Percentiles rank a stretch among this genome's conserved stretches.
phyloP scores from a whole-genome alignment of 2,113 vertebrate species.

The Coregonus clupeaformis region DNA sequence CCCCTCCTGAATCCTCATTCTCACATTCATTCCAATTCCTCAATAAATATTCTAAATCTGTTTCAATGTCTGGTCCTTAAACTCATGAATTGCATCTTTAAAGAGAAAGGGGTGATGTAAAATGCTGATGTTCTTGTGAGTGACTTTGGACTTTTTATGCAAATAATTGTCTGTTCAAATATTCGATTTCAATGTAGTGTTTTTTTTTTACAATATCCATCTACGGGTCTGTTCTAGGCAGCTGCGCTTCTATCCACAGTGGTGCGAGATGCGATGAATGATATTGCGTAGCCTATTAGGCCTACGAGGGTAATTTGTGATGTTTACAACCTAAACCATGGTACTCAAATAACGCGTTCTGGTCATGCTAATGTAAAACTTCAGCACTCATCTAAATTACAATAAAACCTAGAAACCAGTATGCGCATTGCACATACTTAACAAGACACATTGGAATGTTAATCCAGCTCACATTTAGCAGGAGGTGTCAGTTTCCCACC shows the following conservation, averaged over 20 bases:
- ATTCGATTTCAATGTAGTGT: background rate
- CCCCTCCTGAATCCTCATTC: too few relatives aligned
- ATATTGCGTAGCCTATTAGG: background rate
- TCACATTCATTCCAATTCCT: too few relatives aligned
- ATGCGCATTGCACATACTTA: slow-evolving; percentile 71
- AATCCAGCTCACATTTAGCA: slow-evolving; percentile 67
- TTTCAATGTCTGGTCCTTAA: too few relatives aligned
- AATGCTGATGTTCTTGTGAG: slow-evolving; percentile 91
- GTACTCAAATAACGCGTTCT: slow-evolving; percentile 47
- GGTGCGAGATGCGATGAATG: background rate
- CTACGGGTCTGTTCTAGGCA: too few relatives aligned
- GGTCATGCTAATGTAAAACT: slow-evolving; percentile 52
- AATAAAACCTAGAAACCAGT: slow-evolving; percentile 70
- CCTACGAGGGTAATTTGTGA: slow-evolving; percentile 28
- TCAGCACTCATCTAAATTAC: slow-evolving; percentile 68
- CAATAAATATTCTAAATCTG: too few relatives aligned
- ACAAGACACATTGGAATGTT: slow-evolving; percentile 71
- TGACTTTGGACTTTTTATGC: slow-evolving; percentile 79
- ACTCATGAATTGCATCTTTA: slow-evolving; percentile 70
- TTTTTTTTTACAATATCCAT: background rate
- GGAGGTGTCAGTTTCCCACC: slow-evolving; percentile 73
- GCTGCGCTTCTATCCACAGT: background rate
- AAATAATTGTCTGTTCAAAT: background rate
- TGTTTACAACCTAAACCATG: slow-evolving; percentile 42
- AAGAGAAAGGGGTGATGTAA: slow-evolving; percentile 78